Conservation (phyloP, 1,140 invertebrate genomes). For the Drosophila parvula region DNA sequence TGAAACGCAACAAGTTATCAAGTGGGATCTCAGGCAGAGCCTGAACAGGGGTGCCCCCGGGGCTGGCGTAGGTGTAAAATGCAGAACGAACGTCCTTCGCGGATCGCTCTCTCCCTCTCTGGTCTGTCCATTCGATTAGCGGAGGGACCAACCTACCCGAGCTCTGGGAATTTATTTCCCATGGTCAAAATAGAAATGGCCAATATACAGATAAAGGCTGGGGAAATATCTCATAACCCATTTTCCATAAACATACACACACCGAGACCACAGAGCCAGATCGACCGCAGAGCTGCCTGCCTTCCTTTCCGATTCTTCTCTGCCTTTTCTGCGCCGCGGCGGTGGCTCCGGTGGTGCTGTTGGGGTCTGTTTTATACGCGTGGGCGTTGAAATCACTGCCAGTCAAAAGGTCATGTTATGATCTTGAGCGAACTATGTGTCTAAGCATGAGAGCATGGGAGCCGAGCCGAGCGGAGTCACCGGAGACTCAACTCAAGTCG, state of each 20-base stretch:
- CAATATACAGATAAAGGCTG: constrained; percentile 70
- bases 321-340: not conserved
- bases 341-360: constrained; percentile 48
- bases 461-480: constrained; percentile 29
- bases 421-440: constrained; percentile 82
- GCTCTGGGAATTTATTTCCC: constrained; percentile 74
- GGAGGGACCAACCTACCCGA: constrained; percentile 50
- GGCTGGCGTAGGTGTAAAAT: constrained; percentile 71
- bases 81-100: constrained; percentile 68
- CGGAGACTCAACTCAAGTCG: constrained; percentile 12
- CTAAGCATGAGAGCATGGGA: constrained; percentile 73
- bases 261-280: constrained; percentile 69
- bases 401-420: constrained; percentile 83
- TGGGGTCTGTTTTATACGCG: constrained; percentile 79
- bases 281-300: constrained; percentile 31
- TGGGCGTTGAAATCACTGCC: constrained; percentile 82
- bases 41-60: constrained; percentile 12
- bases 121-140: constrained; percentile 63
- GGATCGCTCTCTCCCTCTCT: not conserved
- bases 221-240: constrained; percentile 81
- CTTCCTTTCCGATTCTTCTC: constrained; percentile 22
- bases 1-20: constrained; percentile 62
- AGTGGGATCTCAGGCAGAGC: constrained; percentile 9
- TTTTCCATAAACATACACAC: constrained; percentile 78
- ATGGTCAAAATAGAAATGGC: constrained; percentile 80